These are phyloP conservation scores for Tetraodon nigroviridis DNA, from an alignment of 2,113 vertebrate species.

Conservation along the genomic window DNA sequence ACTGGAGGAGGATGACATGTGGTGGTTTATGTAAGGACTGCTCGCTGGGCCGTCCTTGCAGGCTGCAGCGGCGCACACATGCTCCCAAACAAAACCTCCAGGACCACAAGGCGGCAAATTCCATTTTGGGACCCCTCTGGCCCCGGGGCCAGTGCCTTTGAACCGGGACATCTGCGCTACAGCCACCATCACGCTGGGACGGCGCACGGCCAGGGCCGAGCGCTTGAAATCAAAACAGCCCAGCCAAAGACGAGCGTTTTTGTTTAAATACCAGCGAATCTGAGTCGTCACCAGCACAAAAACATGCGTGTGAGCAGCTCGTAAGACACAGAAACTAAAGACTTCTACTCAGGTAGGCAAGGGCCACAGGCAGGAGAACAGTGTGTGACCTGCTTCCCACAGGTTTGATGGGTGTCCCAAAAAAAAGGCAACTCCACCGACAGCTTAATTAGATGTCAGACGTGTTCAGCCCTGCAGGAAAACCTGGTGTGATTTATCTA, in stretches of 20 bases:
- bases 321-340: neutral
- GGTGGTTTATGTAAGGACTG: slow-evolving; percentile 61
- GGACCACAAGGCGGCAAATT: slow-evolving; percentile 50
- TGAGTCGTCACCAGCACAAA: neutral
- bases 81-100: slow-evolving; percentile 28
- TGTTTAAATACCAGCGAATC: neutral
- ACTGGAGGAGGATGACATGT: slow-evolving; percentile 55
- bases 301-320: neutral
- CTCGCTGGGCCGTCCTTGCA: slow-evolving; percentile 50
- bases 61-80: slow-evolving; percentile 30
- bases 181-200: slow-evolving; percentile 41
- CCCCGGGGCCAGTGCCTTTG: slow-evolving; percentile 24
- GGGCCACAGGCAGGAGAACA: slow-evolving; percentile 11
- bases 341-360: neutral
- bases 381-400: neutral
- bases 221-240: slow-evolving; percentile 18
- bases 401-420: slow-evolving; percentile 47
- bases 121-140: slow-evolving; percentile 47
- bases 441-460: neutral
- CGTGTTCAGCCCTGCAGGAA: neutral
- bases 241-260: slow-evolving; percentile 2
- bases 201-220: slow-evolving; percentile 9
- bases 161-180: slow-evolving; percentile 53
- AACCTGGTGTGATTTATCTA: neutral
- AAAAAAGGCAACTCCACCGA: slow-evolving; percentile 29